These are phyloP conservation scores for Xestia c-nigrum DNA, from an alignment of 2,888 invertebrate species.

Conservation along the genomic window DNA sequence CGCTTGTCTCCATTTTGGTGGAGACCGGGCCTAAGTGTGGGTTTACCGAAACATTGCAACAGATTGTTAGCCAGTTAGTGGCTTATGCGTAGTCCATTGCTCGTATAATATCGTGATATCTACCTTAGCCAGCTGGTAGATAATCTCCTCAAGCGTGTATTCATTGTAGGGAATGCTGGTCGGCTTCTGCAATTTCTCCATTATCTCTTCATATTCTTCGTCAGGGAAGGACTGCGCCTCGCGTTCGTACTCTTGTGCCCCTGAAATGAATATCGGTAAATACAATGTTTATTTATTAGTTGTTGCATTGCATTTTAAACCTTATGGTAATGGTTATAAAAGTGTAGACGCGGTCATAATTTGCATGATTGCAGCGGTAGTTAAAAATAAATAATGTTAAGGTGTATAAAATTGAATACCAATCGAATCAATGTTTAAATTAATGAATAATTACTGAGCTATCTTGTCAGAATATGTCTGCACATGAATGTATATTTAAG, in stretches of 20 bases:
- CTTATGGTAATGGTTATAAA: not conserved
- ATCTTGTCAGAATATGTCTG: not conserved
- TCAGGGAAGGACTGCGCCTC: conserved; percentile 83
- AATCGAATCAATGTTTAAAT: not conserved
- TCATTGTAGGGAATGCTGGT: conserved; percentile 94
- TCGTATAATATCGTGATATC: not conserved
- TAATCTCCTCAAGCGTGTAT: conserved; percentile 94
- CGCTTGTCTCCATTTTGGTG: not conserved
- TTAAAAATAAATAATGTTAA: conserved; percentile 5
- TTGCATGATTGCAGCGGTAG: not conserved
- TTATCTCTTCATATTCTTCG: conserved; percentile 92
- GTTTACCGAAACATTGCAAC: not conserved
- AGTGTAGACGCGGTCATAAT: not conserved
- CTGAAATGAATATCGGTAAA: conserved; percentile 66
- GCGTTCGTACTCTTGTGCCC: conserved; percentile 87
- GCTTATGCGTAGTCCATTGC: not conserved
- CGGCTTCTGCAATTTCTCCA: conserved; percentile 92
- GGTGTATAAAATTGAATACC: not conserved
- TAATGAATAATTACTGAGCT: not conserved
- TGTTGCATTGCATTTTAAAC: not conserved
- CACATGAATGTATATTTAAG: not conserved
- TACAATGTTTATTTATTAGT: not conserved
- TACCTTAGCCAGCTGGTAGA: conserved; percentile 95
- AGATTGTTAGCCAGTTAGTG: too few relatives aligned
- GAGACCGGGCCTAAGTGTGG: not conserved